Conservation (phyloP, 2,888 invertebrate species). For the Linnaemya tessellans region DNA sequence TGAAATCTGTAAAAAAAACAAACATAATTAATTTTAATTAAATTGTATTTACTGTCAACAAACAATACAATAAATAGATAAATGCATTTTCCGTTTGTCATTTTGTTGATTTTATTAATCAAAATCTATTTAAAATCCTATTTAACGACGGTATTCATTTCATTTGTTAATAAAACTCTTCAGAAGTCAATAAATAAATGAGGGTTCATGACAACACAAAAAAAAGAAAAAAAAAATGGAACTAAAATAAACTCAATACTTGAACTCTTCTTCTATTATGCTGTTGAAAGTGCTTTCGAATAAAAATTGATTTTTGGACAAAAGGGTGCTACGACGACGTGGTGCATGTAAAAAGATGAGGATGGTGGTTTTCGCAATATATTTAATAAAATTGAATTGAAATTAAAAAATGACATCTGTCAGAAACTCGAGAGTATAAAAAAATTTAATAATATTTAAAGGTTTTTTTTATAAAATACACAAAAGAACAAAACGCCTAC, state of each 20-base stretch:
- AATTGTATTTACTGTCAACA: constrained; percentile 59
- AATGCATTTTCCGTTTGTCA: constrained; percentile 37
- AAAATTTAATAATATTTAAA: not conserved
- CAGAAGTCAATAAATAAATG: constrained; percentile 55
- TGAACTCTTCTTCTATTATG: not conserved
- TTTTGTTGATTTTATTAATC: constrained; percentile 47
- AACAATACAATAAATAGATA: constrained; percentile 44
- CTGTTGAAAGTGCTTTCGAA: not conserved
- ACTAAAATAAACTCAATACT: constrained; percentile 28
- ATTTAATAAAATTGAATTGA: constrained; percentile 44
- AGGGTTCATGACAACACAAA: constrained; percentile 53
- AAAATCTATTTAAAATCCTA: constrained; percentile 54
- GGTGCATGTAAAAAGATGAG: constrained; percentile 4
- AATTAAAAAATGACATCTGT: constrained; percentile 61
- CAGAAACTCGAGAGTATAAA: constrained; percentile 20
- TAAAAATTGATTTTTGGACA: not conserved
- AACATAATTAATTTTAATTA: constrained; percentile 62
- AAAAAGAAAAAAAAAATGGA: not conserved
- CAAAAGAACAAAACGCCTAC: constrained; percentile 24
- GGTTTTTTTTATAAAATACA: not conserved
- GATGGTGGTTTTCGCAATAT: constrained; percentile 45
- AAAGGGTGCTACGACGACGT: constrained; percentile 41
- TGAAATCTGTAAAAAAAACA: constrained; percentile 25
- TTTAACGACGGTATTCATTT: constrained; percentile 45
- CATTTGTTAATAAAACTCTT: constrained; percentile 63